These are phyloP conservation scores for Gambelia wislizenii DNA, from an alignment of 2,797 vertebrate species.

Conservation along the genomic window DNA sequence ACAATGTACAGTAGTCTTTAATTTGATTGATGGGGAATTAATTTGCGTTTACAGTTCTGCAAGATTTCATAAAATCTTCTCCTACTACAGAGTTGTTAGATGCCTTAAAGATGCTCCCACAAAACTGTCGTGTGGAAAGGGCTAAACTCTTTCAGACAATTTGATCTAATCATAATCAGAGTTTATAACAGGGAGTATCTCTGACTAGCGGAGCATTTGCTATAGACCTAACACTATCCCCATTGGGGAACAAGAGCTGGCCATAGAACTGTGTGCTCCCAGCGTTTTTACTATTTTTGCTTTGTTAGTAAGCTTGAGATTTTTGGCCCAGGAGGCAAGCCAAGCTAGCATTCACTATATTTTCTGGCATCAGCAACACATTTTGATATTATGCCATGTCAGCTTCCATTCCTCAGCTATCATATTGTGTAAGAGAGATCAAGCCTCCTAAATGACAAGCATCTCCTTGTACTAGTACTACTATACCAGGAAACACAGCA, in stretches of 20 bases:
- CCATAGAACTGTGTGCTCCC: background rate
- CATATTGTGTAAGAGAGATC: conserved; percentile 60
- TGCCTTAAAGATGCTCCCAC: background rate
- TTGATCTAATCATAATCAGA: background rate
- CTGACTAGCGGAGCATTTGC: background rate
- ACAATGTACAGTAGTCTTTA: background rate
- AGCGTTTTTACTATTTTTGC: conserved; percentile 78
- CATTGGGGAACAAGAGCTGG: background rate
- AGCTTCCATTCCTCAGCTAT: conserved; percentile 65
- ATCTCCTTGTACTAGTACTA: conserved; percentile 34
- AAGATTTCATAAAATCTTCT: conserved; percentile 29
- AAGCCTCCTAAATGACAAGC: conserved; percentile 34
- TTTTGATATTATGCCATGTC: conserved; percentile 71
- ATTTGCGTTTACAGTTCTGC: background rate
- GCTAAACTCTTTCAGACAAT: background rate
- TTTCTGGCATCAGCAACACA: conserved; percentile 64
- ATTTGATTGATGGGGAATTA: background rate
- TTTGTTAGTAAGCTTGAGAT: conserved; percentile 79
- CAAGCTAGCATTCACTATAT: conserved; percentile 66
- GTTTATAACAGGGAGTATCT: background rate
- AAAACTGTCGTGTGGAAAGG: background rate
- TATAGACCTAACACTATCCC: background rate
- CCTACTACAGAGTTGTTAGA: conserved; percentile 37
- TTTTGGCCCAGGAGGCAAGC: conserved; percentile 65
- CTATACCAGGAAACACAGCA: background rate